A percentile compares a stretch with the other conserved stretches of the same genome.
phyloP scores from a whole-genome alignment of 37 sponge, comb jelly and placozoan genomes.

The Theonella swinhoei region DNA sequence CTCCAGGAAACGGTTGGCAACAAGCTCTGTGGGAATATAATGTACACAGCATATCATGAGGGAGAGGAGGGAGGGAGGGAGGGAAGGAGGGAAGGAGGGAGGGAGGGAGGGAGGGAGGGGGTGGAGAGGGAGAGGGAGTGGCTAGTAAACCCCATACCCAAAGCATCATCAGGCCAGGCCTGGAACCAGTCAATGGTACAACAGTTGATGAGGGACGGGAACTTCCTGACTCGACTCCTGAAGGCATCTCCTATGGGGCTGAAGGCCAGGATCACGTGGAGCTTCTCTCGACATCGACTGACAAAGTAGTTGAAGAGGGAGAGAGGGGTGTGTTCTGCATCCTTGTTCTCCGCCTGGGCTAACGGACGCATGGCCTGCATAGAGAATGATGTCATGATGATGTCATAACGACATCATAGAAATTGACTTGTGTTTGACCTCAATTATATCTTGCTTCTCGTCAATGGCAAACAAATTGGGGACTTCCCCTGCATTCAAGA shows the following conservation, averaged over 20 bases:
- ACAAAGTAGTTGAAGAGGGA: slow-evolving; percentile 94
- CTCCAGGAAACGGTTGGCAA: slow-evolving; percentile 97
- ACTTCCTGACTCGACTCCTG: slow-evolving; percentile 90
- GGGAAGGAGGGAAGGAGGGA: background rate
- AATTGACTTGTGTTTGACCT: slow-evolving; percentile 46
- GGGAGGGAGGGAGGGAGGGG: background rate
- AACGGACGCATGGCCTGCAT: slow-evolving; percentile 88
- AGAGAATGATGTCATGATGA: background rate
- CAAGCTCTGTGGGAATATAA: slow-evolving; percentile 74
- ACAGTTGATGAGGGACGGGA: slow-evolving; percentile 99
- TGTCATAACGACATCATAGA: background rate
- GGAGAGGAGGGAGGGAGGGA: no score
- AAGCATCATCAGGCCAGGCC: slow-evolving; percentile 97
- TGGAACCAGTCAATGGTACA: slow-evolving; percentile 99
- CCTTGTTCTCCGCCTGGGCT: slow-evolving; percentile 91
- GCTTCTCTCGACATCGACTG: slow-evolving; percentile 93
- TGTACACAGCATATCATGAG: no score
- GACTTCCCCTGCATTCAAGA: slow-evolving; percentile 99
- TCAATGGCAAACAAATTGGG: slow-evolving; percentile 95
- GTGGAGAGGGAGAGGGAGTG: background rate
- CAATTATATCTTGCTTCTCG: slow-evolving; percentile 96
- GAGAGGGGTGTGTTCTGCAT: slow-evolving; percentile 95
- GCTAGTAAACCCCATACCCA: no score
- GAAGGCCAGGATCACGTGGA: slow-evolving; percentile 97
- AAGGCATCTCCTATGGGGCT: slow-evolving; percentile 99